phyloP scores from a whole-genome alignment of 2,888 invertebrate genomes.

The Amblyteles armatorius region DNA sequence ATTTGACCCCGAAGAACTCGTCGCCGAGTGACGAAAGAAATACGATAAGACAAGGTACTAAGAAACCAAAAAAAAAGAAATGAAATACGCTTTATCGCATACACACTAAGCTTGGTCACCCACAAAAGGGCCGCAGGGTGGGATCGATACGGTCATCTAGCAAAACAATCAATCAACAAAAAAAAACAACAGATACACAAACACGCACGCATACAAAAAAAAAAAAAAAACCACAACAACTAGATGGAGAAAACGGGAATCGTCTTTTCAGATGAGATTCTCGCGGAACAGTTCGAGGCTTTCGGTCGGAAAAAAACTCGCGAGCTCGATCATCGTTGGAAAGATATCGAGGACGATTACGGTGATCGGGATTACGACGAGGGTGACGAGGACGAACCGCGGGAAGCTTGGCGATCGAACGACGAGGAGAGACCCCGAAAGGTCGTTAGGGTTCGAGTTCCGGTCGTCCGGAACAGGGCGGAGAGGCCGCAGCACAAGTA shows the following conservation, averaged over 20 bases:
- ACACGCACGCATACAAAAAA: conserved; percentile 13
- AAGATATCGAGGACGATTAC: conserved; percentile 54
- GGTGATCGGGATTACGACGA: conserved; percentile 48
- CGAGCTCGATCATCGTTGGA: conserved; percentile 53
- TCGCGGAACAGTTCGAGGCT: conserved; percentile 65
- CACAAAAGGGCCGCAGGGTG: conserved; percentile 52
- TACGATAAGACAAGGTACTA: conserved; percentile 44
- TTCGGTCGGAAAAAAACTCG: conserved; percentile 69
- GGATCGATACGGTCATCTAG: conserved; percentile 55
- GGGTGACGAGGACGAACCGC: conserved; percentile 41
- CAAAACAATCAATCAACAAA: conserved; percentile 47
- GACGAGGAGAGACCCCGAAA: conserved; percentile 75
- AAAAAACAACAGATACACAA: conserved; percentile 48
- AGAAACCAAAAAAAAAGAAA: conserved; percentile 52
- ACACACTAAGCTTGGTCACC: conserved; percentile 64
- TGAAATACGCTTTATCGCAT: conserved; percentile 63
- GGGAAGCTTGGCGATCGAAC: conserved; percentile 15
- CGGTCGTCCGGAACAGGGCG: conserved; percentile 77
- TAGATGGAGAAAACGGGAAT: conserved; percentile 67
- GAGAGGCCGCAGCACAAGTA: conserved; percentile 80
- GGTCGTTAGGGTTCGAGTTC: conserved; percentile 82
- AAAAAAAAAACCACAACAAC: conserved; percentile 50
- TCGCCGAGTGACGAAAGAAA: conserved; percentile 32
- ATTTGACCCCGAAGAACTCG: conserved; percentile 13
- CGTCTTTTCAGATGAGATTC: conserved; percentile 73